Base-by-base conservation (phyloP, 2,888 invertebrate species). In the Eilema griseolum region DNA sequence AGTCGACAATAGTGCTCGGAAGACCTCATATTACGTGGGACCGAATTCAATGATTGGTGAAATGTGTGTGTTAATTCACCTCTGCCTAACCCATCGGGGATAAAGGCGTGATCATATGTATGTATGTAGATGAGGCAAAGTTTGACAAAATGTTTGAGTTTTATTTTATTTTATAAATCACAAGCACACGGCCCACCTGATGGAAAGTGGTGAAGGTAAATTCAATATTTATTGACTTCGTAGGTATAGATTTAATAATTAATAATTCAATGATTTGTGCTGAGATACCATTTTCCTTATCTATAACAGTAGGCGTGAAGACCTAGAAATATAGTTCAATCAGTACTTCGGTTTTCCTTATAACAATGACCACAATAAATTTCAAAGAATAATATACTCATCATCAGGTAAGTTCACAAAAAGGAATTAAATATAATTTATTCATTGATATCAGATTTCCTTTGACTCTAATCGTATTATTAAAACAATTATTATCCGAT, bases 391-490 rank as follows among this genome's bases (percentile, higher is more conserved):
- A 60, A 69, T 66, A 4, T 26, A 63, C 23, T 57, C 33, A 56
- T 62, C 68, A 68, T 23, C 24, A 31, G 31, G 56, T 52, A 16
- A 28, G 20, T 63, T 52, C 64, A 31, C 23, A 60, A 64, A 41
- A 37, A 37, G 26, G 23, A 26, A 37, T 56, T 60, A 46, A 52
- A 31, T 52, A 62, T 70, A 75, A 77, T 76, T 65, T 71, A 76
- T 77, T 67, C 60, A 71, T 64, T 61, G 41, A 28, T 46, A 60
- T 76, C 1, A 78, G 74, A 79, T 83, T 82, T 82, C 76, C 83
- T 77, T 75, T 70, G 73, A 65, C 72, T 73, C 24, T 59, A 75
- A 76, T 80, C 73, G 71, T 73, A 56, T 26, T 37, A 66, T 64
- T 72, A 60, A 66, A 69, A 20, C 56, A 66, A 68, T 75, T 60